Base-by-base conservation (phyloP, 1,140 invertebrate genomes). In the Bombus cullumanus region DNA sequence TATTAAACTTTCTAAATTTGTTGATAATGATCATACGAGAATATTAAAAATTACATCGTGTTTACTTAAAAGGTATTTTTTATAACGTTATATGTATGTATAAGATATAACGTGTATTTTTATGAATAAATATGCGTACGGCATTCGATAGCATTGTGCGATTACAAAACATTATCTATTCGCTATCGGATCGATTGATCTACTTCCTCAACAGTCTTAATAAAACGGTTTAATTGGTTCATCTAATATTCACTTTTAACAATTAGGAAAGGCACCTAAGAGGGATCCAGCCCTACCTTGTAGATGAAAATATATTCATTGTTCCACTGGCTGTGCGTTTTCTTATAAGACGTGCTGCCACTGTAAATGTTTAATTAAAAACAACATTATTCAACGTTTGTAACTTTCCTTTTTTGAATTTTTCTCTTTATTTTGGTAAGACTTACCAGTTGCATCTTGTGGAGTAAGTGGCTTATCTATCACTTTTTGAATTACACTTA, bases 361-460 rank as follows among this genome's bases (percentile, higher is more conserved):
- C 97, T 97, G 95, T 89, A 97, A 97, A 89, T 79, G 83, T 77
- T 53, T 13, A 87, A 89, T 89, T 69, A 79, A 77, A 86, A 71
- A 25, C 37, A 83, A 81, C 76, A 47, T 69, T 53, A 76, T 62
- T 41, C 31, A 66, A 66, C 8, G 8, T 66, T 34, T 66, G 34
- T 66, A 22, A 66, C 31, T 66, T 34, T 31, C 2, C 31, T 5
- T 62, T 25, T 28, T 57, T 57, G 22, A 18, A 28, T 39, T 57
- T 69, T 41, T 9, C 62, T n/a, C 15, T n/a, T n/a, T 31, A 43
- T 62, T 78, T 83, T 57, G 31, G 37, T 53, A 71, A 68, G 89
- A 96, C 96, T 96, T 95, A 98, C 98, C 96, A 90, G 96, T 96
- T 80, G 96, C 97, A 93, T 98, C 98, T 94, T 98, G 97, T 31